Evolutionary conservation across 1,140 invertebrate species (phyloP), one percentile per base, ranked within the genome.

Genomic region (Hormaphis cornu): DNA sequence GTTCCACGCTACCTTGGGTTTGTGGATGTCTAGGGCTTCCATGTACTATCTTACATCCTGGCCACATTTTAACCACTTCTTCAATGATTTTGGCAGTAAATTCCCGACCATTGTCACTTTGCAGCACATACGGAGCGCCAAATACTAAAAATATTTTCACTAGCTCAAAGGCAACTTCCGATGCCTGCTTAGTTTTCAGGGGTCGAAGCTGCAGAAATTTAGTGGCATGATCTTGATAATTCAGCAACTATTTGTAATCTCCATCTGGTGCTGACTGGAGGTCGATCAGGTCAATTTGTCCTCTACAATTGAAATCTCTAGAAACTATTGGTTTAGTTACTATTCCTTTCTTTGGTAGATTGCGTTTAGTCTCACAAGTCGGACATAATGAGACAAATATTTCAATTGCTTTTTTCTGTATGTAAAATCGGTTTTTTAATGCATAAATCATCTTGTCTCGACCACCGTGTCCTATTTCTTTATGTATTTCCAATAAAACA

Each of bases 281-380:
- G 72, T 81, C 78, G 40, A 81, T 81, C 10, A 82, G 70, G 72
- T 82, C 80, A 16, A 82, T 75, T 76, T 81, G 78, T 69, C 78
- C 79, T 59, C 79, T 33, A 69, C 48, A 72, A 70, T 79, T 77
- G 61, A 78, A 73, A 56, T 80, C 73, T 40, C 33, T 54, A 70
- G 71, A 70, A 44, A 76, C 52, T 35, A 78, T 75, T 44, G 76
- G 74, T 63, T 78, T 78, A n/a, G n/a, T n/a, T n/a, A n/a, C n/a
- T n/a, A n/a, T n/a, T n/a, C n/a, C 28, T 72, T 74, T 75, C 69
- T 75, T 76, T 44, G 52, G 71, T 22, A 70, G 69, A 14, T n/a
- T 2, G 16, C n/a, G 28, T 33, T 71, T 71, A 3, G 22, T 28
- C n/a, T 18, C 8, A 24, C 69, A 70, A 44, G 22, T 61, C 14